A percentile compares a stretch with the other conserved stretches of the same genome.
These are phyloP conservation scores for Dolichomitus sp. DNA, from an alignment of 2,888 invertebrate genomes.

Conservation along the genomic window DNA sequence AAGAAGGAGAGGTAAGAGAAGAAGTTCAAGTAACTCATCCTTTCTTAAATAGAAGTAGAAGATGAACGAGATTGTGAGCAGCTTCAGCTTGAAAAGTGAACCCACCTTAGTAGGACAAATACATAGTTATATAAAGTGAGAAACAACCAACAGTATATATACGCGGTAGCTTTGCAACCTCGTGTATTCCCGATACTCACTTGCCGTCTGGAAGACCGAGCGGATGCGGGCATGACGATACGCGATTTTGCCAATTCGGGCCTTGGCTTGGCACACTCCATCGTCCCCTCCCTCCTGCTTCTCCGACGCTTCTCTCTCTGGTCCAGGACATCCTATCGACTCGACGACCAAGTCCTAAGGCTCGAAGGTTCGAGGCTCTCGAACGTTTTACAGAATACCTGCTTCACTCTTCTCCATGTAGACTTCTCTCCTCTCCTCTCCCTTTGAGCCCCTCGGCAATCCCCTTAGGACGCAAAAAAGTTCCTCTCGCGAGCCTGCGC, in stretches of 20 bases:
- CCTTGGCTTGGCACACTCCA: slow-evolving; percentile 71
- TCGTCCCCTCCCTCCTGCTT: slow-evolving; percentile 40
- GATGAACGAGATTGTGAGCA: slow-evolving; percentile 33
- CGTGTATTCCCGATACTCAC: slow-evolving; percentile 51
- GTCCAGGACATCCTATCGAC: slow-evolving; percentile 14
- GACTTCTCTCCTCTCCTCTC: slow-evolving; percentile 15
- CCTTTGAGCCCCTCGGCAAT: neutral
- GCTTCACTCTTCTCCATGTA: slow-evolving; percentile 19
- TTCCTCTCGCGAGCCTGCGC: neutral
- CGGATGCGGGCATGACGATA: slow-evolving; percentile 76
- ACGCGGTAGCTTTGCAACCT: slow-evolving; percentile 48
- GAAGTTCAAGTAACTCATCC: slow-evolving; percentile 17
- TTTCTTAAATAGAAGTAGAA: slow-evolving; percentile 29
- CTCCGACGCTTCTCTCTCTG: slow-evolving; percentile 16
- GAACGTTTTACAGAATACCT: slow-evolving; percentile 52
- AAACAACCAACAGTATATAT: slow-evolving; percentile 25
- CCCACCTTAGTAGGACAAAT: slow-evolving; percentile 18
- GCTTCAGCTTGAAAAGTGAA: slow-evolving; percentile 43
- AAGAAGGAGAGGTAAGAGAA: neutral
- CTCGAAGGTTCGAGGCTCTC: slow-evolving; percentile 42
- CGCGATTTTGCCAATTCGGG: slow-evolving; percentile 81
- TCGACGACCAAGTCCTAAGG: slow-evolving; percentile 38
- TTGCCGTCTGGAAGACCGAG: slow-evolving; percentile 42
- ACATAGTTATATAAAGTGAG: slow-evolving; percentile 34
- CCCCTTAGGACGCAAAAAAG: slow-evolving; percentile 30